Conservation (phyloP, 2,797 vertebrate species). For the Distichodus sexfasciatus region DNA sequence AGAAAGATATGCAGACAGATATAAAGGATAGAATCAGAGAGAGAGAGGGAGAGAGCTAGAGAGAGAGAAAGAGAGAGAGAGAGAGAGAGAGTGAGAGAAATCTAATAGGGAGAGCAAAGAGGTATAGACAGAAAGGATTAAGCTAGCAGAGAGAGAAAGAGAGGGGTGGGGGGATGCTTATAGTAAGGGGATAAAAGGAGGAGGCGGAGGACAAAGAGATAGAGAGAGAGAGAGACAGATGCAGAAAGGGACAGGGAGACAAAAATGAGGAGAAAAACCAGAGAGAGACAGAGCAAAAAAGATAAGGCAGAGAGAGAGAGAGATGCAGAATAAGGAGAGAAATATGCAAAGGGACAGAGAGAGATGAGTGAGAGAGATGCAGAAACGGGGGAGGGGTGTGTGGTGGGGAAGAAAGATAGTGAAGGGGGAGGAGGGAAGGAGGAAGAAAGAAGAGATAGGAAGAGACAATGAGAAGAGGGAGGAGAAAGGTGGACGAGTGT, state of each 20-base stretch:
- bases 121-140: no score
- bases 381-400: background rate
- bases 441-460: background rate
- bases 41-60: background rate
- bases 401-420: no score
- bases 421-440: background rate
- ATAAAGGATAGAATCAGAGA: background rate
- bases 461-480: background rate
- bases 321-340: background rate
- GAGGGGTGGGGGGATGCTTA: background rate
- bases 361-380: conserved; percentile 11
- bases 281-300: background rate
- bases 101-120: conserved; percentile 8
- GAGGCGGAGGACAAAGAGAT: background rate
- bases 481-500: no score
- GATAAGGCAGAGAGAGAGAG: background rate
- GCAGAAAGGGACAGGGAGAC: conserved; percentile 7
- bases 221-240: background rate
- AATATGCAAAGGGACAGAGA: background rate
- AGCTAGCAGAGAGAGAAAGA: background rate
- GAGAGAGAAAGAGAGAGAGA: background rate
- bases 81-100: background rate
- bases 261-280: background rate
- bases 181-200: background rate
- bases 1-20: background rate